Evolutionary conservation across 2,797 vertebrate species (phyloP), one percentile per base, ranked within the genome.

Genomic region (Astyanax mexicanus): DNA sequence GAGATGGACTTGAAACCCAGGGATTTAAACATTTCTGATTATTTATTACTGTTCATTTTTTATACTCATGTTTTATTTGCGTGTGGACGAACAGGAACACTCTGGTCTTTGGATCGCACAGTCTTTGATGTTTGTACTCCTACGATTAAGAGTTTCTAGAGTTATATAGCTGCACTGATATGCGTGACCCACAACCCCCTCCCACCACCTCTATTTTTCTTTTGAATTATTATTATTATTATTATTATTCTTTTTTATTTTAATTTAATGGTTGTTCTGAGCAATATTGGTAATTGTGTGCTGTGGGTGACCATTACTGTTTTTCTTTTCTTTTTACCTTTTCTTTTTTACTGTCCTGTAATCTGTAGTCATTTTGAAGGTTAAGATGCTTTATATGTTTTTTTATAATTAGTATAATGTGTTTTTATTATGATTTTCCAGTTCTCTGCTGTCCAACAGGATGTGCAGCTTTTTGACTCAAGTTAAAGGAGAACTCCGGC

Each of bases 181-280:
- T n/a, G n/a, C 13, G 1, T 10, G 10, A 57, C 27, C 10, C 38
- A 21, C 13, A 6, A 49, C 21, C 13, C 6, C 35, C n/a, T 69
- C 79, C 88, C 84, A 85, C 21, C 19, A 1, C 23, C 12, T 71
- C 79, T 89, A 84, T 84, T 82, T 76, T 68, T 72, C 29, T n/a
- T n/a, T n/a, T n/a, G n/a, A n/a, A n/a, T n/a, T n/a, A n/a, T n/a
- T n/a, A n/a, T n/a, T n/a, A n/a, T n/a, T n/a, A n/a, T n/a, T n/a
- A n/a, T n/a, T n/a, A n/a, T n/a, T n/a, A n/a, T n/a, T n/a, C n/a
- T n/a, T n/a, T n/a, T n/a, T n/a, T n/a, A n/a, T n/a, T n/a, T n/a
- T n/a, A n/a, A n/a, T n/a, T n/a, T n/a, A n/a, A n/a, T 90, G 47
- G 51, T 90, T 88, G 83, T 80, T 88, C 74, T 58, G 85, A 90